Percentiles rank a stretch among this genome's conserved stretches.
Conservation (phyloP, 2,888 invertebrate genomes). For the Sesamia inferens region DNA sequence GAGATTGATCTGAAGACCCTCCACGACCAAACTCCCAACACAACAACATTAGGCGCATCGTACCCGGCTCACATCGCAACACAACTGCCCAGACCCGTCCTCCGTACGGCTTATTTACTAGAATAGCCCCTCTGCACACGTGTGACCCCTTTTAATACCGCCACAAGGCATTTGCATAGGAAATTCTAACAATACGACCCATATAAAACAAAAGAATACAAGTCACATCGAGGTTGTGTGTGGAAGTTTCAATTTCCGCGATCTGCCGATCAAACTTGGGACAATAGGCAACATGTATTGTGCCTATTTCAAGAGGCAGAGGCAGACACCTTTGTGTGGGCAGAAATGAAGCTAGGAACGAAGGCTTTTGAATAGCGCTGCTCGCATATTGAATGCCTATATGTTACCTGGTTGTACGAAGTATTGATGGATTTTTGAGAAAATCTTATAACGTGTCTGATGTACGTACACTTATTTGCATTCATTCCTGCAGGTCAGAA, state of each 20-base stretch:
- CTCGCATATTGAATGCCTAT: background rate
- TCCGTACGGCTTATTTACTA: no score
- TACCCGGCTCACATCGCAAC: no score
- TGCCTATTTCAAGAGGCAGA: slow-evolving; percentile 13
- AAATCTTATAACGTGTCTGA: no score
- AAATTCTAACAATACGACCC: background rate
- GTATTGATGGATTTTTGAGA: no score
- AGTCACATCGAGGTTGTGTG: background rate
- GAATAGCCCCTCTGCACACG: no score
- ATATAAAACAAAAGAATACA: slow-evolving; percentile 7
- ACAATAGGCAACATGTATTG: slow-evolving; percentile 42
- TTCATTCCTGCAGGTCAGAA: no score
- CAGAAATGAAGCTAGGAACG: background rate
- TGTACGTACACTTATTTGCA: no score
- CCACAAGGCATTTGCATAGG: background rate
- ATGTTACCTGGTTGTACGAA: background rate
- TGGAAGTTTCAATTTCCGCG: slow-evolving; percentile 49
- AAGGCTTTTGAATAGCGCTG: slow-evolving; percentile 5
- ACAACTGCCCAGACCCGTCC: no score
- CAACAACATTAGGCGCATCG: no score
- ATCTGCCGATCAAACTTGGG: slow-evolving; percentile 40
- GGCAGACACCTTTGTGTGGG: slow-evolving; percentile 5
- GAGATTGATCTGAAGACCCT: no score
- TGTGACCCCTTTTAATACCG: background rate
- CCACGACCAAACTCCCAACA: no score